These are phyloP conservation scores for Macropodus opercularis DNA, from an alignment of 2,797 vertebrate species.

Conservation along the genomic window DNA sequence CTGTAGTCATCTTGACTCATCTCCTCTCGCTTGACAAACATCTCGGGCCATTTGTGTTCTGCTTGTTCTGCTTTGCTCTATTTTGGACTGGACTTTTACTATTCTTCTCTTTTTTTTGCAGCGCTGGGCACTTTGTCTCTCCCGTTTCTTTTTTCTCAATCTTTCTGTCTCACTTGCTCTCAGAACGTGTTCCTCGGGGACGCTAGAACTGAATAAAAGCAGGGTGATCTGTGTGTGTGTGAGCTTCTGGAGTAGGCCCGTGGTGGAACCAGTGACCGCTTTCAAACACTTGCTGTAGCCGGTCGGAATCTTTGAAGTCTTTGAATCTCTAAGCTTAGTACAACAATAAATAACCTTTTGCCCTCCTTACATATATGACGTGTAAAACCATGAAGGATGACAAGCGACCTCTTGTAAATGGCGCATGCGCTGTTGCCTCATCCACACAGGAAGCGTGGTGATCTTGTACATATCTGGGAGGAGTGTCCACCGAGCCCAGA, in stretches of 20 bases:
- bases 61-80: slow-evolving; percentile 35
- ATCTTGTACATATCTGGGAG: slow-evolving; percentile 35
- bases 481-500: slow-evolving; percentile 24
- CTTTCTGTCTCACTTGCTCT: slow-evolving; percentile 19
- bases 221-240: slow-evolving; percentile 2
- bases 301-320: slow-evolving; percentile 1
- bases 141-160: not conserved
- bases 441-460: slow-evolving; percentile 5
- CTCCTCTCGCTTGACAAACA: slow-evolving; percentile 20
- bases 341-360: slow-evolving; percentile 3
- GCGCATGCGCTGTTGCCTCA: not conserved
- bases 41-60: slow-evolving; percentile 11
- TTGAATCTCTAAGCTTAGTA: slow-evolving; percentile 9
- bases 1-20: slow-evolving; percentile 28
- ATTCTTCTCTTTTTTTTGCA: slow-evolving; percentile 16
- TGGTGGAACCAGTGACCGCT: not conserved
- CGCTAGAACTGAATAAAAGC: slow-evolving; percentile 7
- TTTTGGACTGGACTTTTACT: slow-evolving; percentile 27
- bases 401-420: too few relatives aligned
- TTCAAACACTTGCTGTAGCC: not conserved
- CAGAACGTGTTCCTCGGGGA: slow-evolving; percentile 24
- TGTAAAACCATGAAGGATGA: too few relatives aligned
- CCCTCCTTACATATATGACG: not conserved
- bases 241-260: not conserved
- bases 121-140: slow-evolving; percentile 5